phyloP scores from a whole-genome alignment of 2,113 vertebrate species.

The Calidris pygmaea region DNA sequence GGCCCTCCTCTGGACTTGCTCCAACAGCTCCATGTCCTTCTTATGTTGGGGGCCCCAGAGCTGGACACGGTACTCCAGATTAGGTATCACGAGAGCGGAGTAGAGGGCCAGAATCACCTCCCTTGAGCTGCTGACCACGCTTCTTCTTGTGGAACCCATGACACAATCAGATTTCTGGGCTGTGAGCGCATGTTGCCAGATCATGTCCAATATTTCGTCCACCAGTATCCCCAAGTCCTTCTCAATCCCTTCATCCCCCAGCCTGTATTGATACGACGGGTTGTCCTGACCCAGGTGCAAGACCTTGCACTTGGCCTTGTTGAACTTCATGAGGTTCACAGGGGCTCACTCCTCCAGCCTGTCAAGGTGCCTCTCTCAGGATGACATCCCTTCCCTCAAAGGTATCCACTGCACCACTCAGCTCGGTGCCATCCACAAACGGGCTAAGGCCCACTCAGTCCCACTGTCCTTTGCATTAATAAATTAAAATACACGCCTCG shows the following conservation, averaged over 20 bases:
- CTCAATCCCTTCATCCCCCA: background rate
- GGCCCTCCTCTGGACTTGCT: fast-evolving
- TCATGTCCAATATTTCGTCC: fast-evolving
- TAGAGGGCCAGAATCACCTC: background rate
- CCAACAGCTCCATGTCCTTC: background rate
- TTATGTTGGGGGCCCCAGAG: background rate
- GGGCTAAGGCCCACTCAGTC: too few relatives aligned
- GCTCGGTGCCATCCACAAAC: background rate
- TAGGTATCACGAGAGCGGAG: fast-evolving
- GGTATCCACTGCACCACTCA: too few relatives aligned
- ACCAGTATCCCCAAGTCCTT: background rate
- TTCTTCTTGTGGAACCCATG: background rate
- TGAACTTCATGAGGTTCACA: background rate
- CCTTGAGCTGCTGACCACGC: fast-evolving
- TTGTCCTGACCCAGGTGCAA: background rate
- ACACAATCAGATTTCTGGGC: background rate
- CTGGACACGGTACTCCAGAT: background rate
- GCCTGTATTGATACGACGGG: background rate
- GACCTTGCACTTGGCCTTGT: background rate
- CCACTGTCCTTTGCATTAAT: background rate
- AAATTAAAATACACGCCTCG: background rate
- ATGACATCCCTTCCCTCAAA: background rate
- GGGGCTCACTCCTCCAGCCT: background rate
- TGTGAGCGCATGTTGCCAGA: fast-evolving
- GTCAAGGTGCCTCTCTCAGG: background rate